These are phyloP conservation scores for Habrosyne pyritoides DNA, from an alignment of 2,888 invertebrate species.

Conservation along the genomic window DNA sequence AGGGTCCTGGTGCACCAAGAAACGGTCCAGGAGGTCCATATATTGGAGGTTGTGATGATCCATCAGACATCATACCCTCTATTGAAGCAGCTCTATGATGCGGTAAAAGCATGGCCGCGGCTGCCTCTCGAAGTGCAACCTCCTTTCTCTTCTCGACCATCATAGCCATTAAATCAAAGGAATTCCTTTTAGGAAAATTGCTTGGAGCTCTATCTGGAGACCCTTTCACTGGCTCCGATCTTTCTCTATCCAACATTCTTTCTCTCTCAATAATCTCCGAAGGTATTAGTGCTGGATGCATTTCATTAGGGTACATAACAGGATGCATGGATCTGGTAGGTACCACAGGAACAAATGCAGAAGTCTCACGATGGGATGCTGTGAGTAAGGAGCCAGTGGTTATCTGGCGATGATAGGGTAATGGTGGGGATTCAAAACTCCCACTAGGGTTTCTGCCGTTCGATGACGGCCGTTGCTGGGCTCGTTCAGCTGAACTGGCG, in stretches of 20 bases:
- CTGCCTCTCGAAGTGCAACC: constrained; percentile 88
- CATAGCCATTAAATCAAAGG: constrained; percentile 94
- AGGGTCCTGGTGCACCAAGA: constrained; percentile 86
- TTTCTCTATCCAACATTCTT: constrained; percentile 76
- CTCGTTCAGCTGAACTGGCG: constrained; percentile 79
- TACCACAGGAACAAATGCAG: constrained; percentile 94
- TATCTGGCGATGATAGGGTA: constrained; percentile 87
- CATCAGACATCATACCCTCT: constrained; percentile 82
- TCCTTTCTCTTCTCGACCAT: constrained; percentile 95
- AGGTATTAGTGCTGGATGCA: constrained; percentile 86
- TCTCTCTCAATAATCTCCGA: constrained; percentile 84
- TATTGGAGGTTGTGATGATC: constrained; percentile 85
- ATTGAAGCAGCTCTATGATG: constrained; percentile 80
- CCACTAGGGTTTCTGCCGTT: constrained; percentile 78
- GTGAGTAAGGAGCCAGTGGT: constrained; percentile 75
- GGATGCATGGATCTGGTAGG: constrained; percentile 90
- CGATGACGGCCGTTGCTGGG: constrained; percentile 75
- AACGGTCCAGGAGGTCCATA: constrained; percentile 87
- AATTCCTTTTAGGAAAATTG: constrained; percentile 74
- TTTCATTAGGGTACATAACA: constrained; percentile 87
- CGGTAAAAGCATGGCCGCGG: constrained; percentile 87
- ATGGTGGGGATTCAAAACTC: constrained; percentile 85
- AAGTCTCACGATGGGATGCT: constrained; percentile 88
- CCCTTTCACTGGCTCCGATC: constrained; percentile 76
- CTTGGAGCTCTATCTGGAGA: constrained; percentile 74